Evolutionary conservation across 2,888 invertebrate genomes (phyloP), one percentile per base, ranked within the genome.

Genomic region (Polydrusus pterygomalis): DNA sequence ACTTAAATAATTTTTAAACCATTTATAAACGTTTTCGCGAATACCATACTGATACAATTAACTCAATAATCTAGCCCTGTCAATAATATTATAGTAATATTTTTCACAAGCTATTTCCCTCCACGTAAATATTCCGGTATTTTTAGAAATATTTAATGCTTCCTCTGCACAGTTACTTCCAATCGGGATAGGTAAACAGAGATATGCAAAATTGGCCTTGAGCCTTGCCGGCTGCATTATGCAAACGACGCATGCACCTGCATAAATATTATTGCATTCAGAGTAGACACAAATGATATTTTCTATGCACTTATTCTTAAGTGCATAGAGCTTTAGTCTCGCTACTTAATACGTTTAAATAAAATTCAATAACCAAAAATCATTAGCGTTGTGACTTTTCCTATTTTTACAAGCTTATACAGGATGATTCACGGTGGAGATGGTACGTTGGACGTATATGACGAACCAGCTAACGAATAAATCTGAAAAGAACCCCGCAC

Each of bases 241-340:
- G 71, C 68, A 75, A 68, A 71, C 43, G 40, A 58, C 30, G 15
- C 43, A 58, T 60, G 71, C 75, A 75, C 75, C 71, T 75, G 71
- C 71, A 75, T 75, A 71, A 71, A 75, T 75, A 75, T 75, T 75
- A 70, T 75, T 75, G 40, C 75, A 45, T 18, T 15, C 18, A n/a
- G 74, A 74, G 74, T 68, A 68, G 18, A 69, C 25, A 51, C 68
- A 68, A 43, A 60, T 68, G 43, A 58, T 54, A 62, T 74, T 74
- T 10, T 68, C 25, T 13, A 34, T 58, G 10, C 38, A 13, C 15
- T 30, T 30, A 9, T 38, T 38, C 38, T 38, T 58, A 10, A 17
- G 58, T 38, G 58, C 38, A 58, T 15, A 58, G 0, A 38, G 38
- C 58, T 58, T 38, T 38, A 58, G 43, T 6, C n/a, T 43, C 1